Conservation (phyloP, 2,888 invertebrate genomes). For the Microctonus aethiopoides region DNA sequence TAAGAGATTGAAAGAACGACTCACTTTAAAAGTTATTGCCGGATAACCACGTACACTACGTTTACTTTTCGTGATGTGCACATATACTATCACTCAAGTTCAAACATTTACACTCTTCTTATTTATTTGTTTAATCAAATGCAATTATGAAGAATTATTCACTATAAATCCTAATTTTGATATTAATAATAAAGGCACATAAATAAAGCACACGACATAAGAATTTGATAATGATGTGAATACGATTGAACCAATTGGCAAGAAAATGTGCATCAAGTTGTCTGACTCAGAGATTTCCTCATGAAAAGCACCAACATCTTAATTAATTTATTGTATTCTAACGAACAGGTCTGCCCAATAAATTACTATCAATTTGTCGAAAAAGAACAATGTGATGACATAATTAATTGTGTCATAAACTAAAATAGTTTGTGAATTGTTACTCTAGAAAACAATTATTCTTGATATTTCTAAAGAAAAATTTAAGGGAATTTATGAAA, state of each 20-base stretch:
- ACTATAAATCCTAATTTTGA: constrained; percentile 4
- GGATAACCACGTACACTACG: no score
- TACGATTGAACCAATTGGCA: background rate
- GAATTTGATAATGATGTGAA: background rate
- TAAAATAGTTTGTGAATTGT: background rate
- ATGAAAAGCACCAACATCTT: constrained; percentile 24
- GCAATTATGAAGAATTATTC: constrained; percentile 22
- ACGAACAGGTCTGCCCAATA: constrained; percentile 5
- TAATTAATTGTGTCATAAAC: constrained; percentile 11
- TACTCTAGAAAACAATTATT: constrained; percentile 6
- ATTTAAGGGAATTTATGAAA: no score
- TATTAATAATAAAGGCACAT: background rate
- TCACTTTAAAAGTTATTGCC: no score
- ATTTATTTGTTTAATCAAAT: constrained; percentile 19
- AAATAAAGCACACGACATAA: background rate
- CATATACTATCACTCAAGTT: no score
- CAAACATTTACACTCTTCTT: background rate
- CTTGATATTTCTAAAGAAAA: no score
- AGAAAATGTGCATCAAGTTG: constrained; percentile 22
- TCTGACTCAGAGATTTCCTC: constrained; percentile 13
- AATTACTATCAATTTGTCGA: constrained; percentile 33
- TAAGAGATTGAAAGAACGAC: no score
- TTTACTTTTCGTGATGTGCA: no score
- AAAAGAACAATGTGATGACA: constrained; percentile 22
- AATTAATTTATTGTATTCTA: constrained; percentile 33